These are phyloP conservation scores for Aethina tumida DNA, from an alignment of 1,140 invertebrate genomes.

Conservation along the genomic window DNA sequence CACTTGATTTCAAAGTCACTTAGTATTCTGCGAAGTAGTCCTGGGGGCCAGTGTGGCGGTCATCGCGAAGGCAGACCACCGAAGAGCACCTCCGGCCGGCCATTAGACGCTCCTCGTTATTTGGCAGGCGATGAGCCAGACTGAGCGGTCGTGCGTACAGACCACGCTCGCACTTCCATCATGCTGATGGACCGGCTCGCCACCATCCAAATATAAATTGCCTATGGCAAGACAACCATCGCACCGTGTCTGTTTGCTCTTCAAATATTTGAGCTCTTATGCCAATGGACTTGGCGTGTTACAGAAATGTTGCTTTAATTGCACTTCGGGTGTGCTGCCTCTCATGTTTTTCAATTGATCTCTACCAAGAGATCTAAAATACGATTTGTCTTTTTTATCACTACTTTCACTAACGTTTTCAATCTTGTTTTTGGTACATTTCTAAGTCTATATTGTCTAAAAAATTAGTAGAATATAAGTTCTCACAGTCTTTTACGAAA, in stretches of 20 bases:
- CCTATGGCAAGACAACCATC: background rate
- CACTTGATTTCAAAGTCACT: no score
- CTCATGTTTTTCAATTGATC: no score
- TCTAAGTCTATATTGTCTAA: no score
- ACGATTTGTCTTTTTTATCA: no score
- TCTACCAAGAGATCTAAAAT: no score
- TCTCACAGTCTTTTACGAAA: no score
- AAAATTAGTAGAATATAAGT: no score
- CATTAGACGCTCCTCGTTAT: slow-evolving; percentile 1
- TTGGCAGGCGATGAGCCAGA: background rate
- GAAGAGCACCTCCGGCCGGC: background rate
- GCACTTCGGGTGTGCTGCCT: no score
- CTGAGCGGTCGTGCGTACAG: slow-evolving; percentile 2
- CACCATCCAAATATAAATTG: slow-evolving; percentile 3
- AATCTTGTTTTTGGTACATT: no score
- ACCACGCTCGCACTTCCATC: background rate
- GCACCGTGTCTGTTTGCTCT: background rate
- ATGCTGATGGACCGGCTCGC: slow-evolving; percentile 1
- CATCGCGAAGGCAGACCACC: background rate
- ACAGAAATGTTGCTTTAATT: no score
- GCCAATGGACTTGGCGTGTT: slow-evolving; percentile 1
- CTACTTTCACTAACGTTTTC: no score
- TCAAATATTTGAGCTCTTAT: slow-evolving; percentile 3
- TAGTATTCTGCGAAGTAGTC: no score
- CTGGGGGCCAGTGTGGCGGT: slow-evolving; percentile 4